Percentiles rank a stretch among this genome's conserved stretches.
Conservation (phyloP, 1,140 invertebrate genomes). For the Drosophila sp. region DNA sequence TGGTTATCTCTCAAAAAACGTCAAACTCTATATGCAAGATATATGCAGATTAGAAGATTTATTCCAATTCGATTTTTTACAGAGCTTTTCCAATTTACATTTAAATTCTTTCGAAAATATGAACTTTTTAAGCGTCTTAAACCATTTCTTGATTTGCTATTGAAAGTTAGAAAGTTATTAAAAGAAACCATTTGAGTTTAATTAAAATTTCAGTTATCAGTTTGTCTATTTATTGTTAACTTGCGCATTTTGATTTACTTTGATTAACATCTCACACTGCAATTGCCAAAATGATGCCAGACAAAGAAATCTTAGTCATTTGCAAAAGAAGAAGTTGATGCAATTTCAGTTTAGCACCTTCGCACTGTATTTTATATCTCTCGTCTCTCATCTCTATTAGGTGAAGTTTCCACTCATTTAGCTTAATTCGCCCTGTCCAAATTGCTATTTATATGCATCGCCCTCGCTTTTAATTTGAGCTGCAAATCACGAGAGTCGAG, state of each 20-base stretch:
- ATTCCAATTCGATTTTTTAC: too few relatives aligned
- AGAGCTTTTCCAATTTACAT: too few relatives aligned
- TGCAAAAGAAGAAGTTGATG: neutral
- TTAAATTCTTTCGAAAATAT: too few relatives aligned
- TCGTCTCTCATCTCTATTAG: slow-evolving; percentile 15
- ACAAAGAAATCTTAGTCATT: neutral
- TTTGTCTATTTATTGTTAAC: slow-evolving; percentile 13
- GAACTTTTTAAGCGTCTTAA: too few relatives aligned
- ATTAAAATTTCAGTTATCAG: slow-evolving; percentile 12
- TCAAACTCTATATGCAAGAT: too few relatives aligned
- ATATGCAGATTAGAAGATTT: too few relatives aligned
- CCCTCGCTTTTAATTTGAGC: slow-evolving; percentile 78
- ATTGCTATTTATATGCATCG: slow-evolving; percentile 79
- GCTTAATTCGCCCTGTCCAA: slow-evolving; percentile 76
- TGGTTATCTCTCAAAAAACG: too few relatives aligned
- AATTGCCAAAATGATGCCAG: neutral
- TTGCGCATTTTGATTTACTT: neutral
- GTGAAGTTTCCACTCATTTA: slow-evolving; percentile 65
- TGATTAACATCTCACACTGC: neutral
- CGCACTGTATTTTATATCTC: slow-evolving; percentile 17
- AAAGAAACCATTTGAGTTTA: neutral
- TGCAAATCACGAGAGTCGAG: slow-evolving; percentile 69
- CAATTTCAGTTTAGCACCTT: slow-evolving; percentile 4
- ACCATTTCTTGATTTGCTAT: too few relatives aligned
- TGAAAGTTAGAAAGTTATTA: too few relatives aligned